phyloP scores from a whole-genome alignment of 2,888 invertebrate genomes.

The Trichogramma evanescens region DNA sequence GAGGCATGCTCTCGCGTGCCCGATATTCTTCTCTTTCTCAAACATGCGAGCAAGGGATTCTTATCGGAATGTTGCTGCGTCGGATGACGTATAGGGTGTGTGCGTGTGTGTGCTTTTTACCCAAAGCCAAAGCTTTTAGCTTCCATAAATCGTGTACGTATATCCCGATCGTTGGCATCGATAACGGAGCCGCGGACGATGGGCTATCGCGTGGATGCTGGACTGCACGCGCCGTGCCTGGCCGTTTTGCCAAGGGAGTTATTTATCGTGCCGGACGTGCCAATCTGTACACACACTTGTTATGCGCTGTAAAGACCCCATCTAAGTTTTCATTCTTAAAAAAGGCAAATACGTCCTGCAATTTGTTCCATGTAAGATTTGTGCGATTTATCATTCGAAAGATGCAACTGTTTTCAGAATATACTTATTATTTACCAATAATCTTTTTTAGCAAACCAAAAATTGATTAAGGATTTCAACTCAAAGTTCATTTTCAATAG shows the following conservation, averaged over 20 bases:
- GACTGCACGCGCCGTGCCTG: slow-evolving; percentile 26
- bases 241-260: slow-evolving; percentile 33
- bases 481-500: too few species aligned
- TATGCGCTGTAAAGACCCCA: neutral
- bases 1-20: slow-evolving; percentile 2
- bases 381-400: too few species aligned
- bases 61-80: slow-evolving; percentile 7
- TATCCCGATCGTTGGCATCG: slow-evolving; percentile 35
- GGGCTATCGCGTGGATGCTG: slow-evolving; percentile 33
- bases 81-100: slow-evolving; percentile 23
- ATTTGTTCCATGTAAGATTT: too few species aligned
- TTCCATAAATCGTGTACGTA: slow-evolving; percentile 34
- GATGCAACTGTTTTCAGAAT: too few species aligned
- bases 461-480: too few species aligned
- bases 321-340: neutral
- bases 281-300: slow-evolving; percentile 4
- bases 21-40: neutral
- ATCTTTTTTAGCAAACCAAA: too few species aligned
- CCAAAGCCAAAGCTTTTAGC: slow-evolving; percentile 12
- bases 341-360: too few species aligned
- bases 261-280: slow-evolving; percentile 31
- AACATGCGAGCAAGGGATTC: slow-evolving; percentile 3
- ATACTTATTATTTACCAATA: too few species aligned
- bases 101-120: slow-evolving; percentile 30
- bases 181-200: slow-evolving; percentile 39